Conservation (phyloP, 1,140 invertebrate species). For the Drosophila oshimai region DNA sequence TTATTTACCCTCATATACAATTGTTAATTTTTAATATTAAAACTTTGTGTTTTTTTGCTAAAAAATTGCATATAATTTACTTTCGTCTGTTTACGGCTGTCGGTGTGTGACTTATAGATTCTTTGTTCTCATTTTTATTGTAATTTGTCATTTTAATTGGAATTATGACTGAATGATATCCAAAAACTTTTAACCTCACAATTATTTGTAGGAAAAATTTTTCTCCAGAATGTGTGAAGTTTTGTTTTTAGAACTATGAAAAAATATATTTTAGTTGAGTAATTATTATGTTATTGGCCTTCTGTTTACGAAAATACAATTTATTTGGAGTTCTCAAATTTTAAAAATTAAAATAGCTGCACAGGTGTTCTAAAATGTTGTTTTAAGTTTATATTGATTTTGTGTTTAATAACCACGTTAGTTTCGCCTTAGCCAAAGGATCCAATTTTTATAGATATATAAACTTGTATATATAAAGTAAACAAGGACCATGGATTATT, state of each 20-base stretch:
- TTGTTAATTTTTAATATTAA: slow-evolving; percentile 33
- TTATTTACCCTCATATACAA: slow-evolving; percentile 20
- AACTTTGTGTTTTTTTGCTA: slow-evolving; percentile 38
- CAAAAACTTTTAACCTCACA: background rate
- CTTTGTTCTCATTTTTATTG: slow-evolving; percentile 40
- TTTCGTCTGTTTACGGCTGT: background rate
- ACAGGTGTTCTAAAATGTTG: background rate
- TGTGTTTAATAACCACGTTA: background rate
- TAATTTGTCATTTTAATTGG: slow-evolving; percentile 45
- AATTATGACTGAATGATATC: slow-evolving; percentile 3
- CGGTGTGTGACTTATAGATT: background rate
- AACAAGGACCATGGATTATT: slow-evolving; percentile 16
- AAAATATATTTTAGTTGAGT: slow-evolving; percentile 3
- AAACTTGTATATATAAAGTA: background rate
- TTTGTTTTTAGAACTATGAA: slow-evolving; percentile 1
- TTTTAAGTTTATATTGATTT: background rate
- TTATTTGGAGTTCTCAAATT: background rate
- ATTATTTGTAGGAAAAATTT: background rate
- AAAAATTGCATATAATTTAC: slow-evolving; percentile 43
- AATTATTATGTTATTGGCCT: background rate
- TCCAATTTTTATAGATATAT: background rate
- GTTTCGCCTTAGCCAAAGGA: background rate
- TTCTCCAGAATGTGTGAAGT: background rate
- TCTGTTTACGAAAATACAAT: background rate
- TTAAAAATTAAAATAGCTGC: background rate